Conservation (phyloP, 2,797 vertebrate species). For the Brachyalestes nurse region DNA sequence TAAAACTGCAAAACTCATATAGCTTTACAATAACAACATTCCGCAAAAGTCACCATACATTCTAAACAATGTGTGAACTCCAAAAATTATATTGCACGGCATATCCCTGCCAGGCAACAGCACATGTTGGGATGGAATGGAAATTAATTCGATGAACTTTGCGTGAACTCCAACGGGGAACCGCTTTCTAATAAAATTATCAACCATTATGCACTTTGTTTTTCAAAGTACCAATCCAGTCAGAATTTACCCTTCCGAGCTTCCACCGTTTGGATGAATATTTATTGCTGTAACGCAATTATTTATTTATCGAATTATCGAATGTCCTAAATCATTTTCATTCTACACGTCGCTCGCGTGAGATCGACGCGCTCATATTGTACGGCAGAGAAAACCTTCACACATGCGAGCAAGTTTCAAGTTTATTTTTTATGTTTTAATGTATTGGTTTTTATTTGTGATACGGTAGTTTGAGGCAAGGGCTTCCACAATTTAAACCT, state of each 20-base stretch:
- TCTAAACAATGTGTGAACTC: constrained; percentile 35
- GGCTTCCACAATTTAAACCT: constrained; percentile 34
- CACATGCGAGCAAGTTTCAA: background rate
- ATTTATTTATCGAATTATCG: constrained; percentile 61
- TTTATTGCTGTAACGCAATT: constrained; percentile 58
- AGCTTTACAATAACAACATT: background rate
- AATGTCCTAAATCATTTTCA: constrained; percentile 33
- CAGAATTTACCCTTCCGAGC: constrained; percentile 36
- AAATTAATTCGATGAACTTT: constrained; percentile 76
- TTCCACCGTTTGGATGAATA: constrained; percentile 36
- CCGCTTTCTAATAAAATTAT: constrained; percentile 71
- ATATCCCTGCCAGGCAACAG: constrained; percentile 58
- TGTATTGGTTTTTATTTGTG: too few species aligned
- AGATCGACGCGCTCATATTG: too few species aligned
- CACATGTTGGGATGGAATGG: constrained; percentile 59
- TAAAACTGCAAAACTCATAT: background rate
- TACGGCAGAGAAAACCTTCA: background rate
- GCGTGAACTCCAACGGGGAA: constrained; percentile 71
- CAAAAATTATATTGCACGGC: constrained; percentile 54
- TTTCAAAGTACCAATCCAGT: constrained; percentile 50
- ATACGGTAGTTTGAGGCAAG: background rate
- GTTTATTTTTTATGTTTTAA: too few species aligned
- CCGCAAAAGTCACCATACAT: too few species aligned
- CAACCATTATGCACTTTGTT: constrained; percentile 63
- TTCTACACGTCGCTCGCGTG: background rate